Base-by-base conservation (phyloP, 2,797 vertebrate genomes). In the Pangasius larnaudii region DNA sequence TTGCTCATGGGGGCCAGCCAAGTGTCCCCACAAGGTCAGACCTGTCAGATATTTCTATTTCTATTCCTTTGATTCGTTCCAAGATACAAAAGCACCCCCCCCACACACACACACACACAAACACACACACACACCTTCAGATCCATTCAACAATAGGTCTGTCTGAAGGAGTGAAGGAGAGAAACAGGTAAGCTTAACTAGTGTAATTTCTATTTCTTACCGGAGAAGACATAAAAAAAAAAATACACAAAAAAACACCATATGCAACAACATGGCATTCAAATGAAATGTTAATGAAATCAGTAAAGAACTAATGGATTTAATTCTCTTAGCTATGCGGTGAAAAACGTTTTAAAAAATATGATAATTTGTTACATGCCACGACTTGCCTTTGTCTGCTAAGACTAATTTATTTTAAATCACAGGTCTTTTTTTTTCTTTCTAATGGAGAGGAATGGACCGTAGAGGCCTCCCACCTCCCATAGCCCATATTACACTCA, bases 191-290 rank as follows among this genome's bases (percentile, higher is more conserved):
- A 94, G 94, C 93, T 94, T 94, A 94, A 95, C 95, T 94, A 94
- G 94, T 95, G 61, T 96, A 94, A 95, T 93, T 95, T 96, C 93
- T 93, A 46, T 93, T 90, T 87, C 92, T 93, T 88, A 92, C 88
- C 86, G 89, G 86, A 89, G 85, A 74, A 49, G 2, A 71, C 27
- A 87, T 5, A 39, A 39, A 39, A 39, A 39, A 39, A 53, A 16
- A 59, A 5, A 39, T 5, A 79, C 27, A 78, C 6, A 39, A 56
- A 7, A 33, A 30, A 5, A 39, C 27, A 67, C 46, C 18, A 51
- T 67, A 51, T 67, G 18, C 46, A 81, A 42, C 30, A 56, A 74
- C 49, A 74, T 1, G 3, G 39, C 16, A 56, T 51, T 46, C 24
- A 42, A 19, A 78, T 30, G 2, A 18, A 78, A 56, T 67, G 39